Evolutionary conservation across 2,888 invertebrate species (phyloP).

Genomic region (Lasioglossum morio): DNA sequence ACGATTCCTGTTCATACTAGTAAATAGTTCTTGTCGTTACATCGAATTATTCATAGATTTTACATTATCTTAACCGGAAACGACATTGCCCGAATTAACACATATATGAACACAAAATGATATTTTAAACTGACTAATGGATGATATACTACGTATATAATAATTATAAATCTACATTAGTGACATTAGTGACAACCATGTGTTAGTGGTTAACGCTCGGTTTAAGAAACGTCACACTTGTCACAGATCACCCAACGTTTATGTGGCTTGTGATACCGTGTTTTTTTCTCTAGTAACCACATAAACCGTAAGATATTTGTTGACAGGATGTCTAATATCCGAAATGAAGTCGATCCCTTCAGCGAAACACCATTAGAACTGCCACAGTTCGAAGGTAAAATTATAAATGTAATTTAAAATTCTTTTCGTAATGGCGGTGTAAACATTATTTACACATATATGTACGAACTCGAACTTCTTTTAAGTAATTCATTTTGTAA

Average conservation of each 20-base stretch:
- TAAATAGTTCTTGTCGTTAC: conserved; percentile 15
- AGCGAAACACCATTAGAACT: conserved; percentile 78
- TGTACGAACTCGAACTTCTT: background rate
- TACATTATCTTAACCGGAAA: background rate
- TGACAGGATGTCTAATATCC: conserved; percentile 74
- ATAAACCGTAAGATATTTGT: conserved; percentile 7
- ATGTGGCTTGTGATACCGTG: background rate
- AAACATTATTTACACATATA: background rate
- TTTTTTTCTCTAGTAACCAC: conserved; percentile 7
- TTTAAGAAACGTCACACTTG: background rate
- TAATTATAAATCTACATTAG: conserved; percentile 21
- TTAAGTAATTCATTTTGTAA: background rate
- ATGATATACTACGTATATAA: background rate
- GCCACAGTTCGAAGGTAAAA: conserved; percentile 75
- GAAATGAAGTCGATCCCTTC: conserved; percentile 79
- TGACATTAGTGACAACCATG: conserved; percentile 27
- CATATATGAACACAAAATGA: conserved; percentile 15
- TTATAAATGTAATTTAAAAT: background rate
- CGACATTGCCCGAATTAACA: background rate
- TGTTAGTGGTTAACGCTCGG: conserved; percentile 5
- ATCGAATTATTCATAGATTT: background rate
- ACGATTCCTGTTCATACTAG: conserved; percentile 17
- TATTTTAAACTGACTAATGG: conserved; percentile 27
- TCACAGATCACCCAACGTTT: conserved; percentile 12
- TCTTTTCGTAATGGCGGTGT: background rate